Percentiles rank a stretch among this genome's conserved stretches.
phyloP scores from a whole-genome alignment of 2,797 vertebrate species.

The Cyprinella venusta region DNA sequence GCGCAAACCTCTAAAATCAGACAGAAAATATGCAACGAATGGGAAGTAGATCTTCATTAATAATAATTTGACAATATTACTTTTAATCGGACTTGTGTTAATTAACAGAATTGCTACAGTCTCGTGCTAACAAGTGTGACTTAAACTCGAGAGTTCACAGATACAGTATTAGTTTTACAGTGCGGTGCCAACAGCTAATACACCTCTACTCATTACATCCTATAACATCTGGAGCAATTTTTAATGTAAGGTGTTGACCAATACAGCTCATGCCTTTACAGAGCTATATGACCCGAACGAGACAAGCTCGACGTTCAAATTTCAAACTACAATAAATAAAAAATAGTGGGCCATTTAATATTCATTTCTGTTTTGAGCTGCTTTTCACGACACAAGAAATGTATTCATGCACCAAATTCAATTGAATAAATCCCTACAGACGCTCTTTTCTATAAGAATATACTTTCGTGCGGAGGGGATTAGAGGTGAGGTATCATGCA shows the following conservation, averaged over 20 bases:
- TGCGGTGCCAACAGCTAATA: slow-evolving; percentile 5
- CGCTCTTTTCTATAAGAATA: slow-evolving; percentile 14
- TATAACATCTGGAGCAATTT: slow-evolving; percentile 1
- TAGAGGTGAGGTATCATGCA: slow-evolving; percentile 24
- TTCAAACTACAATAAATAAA: slow-evolving; percentile 50
- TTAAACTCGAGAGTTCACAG: neutral
- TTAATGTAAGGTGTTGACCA: neutral
- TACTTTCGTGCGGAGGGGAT: neutral
- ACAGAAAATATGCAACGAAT: neutral
- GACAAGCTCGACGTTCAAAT: slow-evolving; percentile 2
- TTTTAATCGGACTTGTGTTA: neutral
- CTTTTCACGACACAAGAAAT: slow-evolving; percentile 45
- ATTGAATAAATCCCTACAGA: slow-evolving; percentile 13
- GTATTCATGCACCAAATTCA: slow-evolving; percentile 49
- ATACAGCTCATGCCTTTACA: slow-evolving; percentile 13
- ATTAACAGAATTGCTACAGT: neutral
- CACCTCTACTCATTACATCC: slow-evolving; percentile 19
- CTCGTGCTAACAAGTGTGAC: slow-evolving; percentile 1
- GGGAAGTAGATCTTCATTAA: neutral
- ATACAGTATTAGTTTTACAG: slow-evolving; percentile 1
- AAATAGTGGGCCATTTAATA: slow-evolving; percentile 36
- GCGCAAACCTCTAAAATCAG: neutral
- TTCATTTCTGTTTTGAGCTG: slow-evolving; percentile 32
- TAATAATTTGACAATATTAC: slow-evolving; percentile 4
- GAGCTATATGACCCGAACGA: neutral